phyloP scores from a whole-genome alignment of 2,797 vertebrate genomes.

The Acomys russatus region DNA sequence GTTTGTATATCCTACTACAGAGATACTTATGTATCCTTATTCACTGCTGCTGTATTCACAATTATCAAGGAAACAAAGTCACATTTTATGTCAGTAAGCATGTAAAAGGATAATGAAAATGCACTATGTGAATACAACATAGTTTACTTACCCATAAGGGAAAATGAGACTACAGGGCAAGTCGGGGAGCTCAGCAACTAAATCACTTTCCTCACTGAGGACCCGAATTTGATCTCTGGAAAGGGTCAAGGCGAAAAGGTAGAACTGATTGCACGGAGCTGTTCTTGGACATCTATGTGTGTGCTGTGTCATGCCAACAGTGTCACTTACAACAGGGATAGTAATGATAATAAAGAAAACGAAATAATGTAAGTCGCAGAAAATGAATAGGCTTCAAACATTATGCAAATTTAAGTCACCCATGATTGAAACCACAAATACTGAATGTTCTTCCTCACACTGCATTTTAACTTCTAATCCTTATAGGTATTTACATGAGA shows the following conservation, averaged over 20 bases:
- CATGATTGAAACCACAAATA: not conserved
- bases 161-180: not conserved
- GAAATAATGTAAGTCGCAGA: no score
- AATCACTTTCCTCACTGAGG: not conserved
- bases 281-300: not conserved
- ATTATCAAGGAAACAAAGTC: not conserved
- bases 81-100: not conserved
- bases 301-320: not conserved
- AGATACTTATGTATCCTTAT: not conserved
- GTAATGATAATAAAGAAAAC: not conserved
- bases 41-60: not conserved
- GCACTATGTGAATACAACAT: not conserved
- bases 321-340: not conserved
- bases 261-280: not conserved
- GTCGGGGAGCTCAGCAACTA: not conserved
- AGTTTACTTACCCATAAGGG: not conserved
- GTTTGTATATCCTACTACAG: not conserved
- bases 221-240: not conserved
- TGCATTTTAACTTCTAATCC: not conserved
- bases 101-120: not conserved
- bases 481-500: not conserved
- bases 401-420: not conserved
- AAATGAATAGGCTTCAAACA: not conserved
- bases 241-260: not conserved
- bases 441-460: not conserved